Base-by-base conservation (phyloP, 2,797 vertebrate species). In the Remorina albescens region DNA sequence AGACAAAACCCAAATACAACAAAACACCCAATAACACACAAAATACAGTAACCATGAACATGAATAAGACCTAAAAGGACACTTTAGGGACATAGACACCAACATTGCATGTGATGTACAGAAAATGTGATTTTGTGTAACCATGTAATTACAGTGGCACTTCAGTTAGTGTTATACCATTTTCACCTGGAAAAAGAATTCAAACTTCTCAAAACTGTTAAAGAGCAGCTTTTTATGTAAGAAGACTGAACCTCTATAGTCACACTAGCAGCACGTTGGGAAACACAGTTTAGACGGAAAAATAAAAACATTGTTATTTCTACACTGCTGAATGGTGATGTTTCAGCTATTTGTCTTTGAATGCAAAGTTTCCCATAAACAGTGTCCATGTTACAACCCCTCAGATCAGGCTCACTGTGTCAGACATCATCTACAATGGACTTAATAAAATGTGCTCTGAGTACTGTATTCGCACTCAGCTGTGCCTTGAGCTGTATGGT, bases 21-120 rank as follows among this genome's bases (percentile, higher is more conserved):
- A n/a, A n/a, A n/a, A n/a, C n/a, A n/a, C n/a, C n/a, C n/a, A n/a
- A n/a, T n/a, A n/a, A n/a, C n/a, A n/a, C n/a, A 5, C 15, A 42
- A 42, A 60, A 37, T 18, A 66, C 60, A 72, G n/a, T 73, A 76
- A 80, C n/a, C 1, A 21, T 39, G 39, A 26, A 23, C 18, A 67
- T 32, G 59, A 59, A 77, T n/a, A 71, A 9, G 7, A 54, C 66
- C 23, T 67, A 18, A 76, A 86, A 81, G 86, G 78, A 19, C 80
- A 87, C 74, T 68, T 80, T 1, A 46, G 60, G 49, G 63, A 70
- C 37, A 34, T 34, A 60, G 18, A 55, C 63, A 37, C 12, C 60
- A 36, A 56, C 12, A 47, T 21, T 60, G 66, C 25, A 50, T 62
- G 53, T 63, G 46, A 44, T 51, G 46, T 28, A 49, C 25, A 30